Evolutionary conservation across 2,113 vertebrate species (phyloP), one percentile per base, ranked within the genome.

Genomic region (Leucosticte australis): DNA sequence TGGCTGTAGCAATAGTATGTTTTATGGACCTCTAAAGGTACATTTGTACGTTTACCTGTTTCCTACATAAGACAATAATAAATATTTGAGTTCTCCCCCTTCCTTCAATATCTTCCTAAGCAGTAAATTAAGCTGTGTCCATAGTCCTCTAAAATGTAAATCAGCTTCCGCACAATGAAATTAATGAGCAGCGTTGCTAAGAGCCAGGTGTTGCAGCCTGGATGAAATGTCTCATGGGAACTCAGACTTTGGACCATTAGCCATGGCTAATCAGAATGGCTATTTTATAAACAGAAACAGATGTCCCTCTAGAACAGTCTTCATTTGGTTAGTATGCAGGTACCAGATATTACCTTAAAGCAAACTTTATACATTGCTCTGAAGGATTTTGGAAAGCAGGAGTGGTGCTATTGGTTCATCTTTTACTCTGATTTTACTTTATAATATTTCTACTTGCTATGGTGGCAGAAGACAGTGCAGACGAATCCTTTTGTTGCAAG

Each of bases 201-300:
- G 81, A 94, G 87, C 59, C 92, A 89, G 47, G 31, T 94, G 80
- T 65, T 64, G 26, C 63, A 67, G 60, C 35, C 50, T 47, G 31
- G 73, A 64, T 69, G 13, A 87, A 91, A 86, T 24, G 16, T 83
- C 70, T 92, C n/a, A 10, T 76, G 59, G 49, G 78, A 91, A 13
- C 23, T 64, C 2, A 39, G 82, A 89, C 92, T 96, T 96, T 83
- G 81, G 64, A 96, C 88, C n/a, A 39, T 78, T 91, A 94, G 68
- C 60, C 50, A 28, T 9, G 28, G 74, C 17, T 89, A 87, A 89
- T 67, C 0, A 0, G 3, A 20, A 39, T 8, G 39, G 35, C 33
- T 85, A 35, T 74, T 91, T 85, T 22, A 52, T 59, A 78, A 60
- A 68, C 33, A 77, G 53, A 82, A 83, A 64, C 46, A 93, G 68